Evolutionary conservation across 2,888 invertebrate genomes (phyloP).

Genomic region (Euclidia mi): DNA sequence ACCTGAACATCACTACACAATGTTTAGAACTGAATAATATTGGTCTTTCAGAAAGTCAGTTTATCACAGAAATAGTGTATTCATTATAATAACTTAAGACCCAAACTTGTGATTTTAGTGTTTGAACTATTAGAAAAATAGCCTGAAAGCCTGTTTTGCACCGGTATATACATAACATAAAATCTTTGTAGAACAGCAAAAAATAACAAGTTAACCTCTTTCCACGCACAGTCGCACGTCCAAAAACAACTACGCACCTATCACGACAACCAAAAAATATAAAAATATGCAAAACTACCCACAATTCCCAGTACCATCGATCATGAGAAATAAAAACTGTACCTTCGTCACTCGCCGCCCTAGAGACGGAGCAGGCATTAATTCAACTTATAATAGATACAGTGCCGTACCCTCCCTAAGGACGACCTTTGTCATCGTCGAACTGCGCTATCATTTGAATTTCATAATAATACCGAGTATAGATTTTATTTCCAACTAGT

Average conservation of each 20-base stretch:
- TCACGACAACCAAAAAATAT: not conserved
- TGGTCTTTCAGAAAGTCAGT: too few relatives aligned
- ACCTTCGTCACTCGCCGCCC: conserved; percentile 65
- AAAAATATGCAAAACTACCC: conserved; percentile 8
- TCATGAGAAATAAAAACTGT: conserved; percentile 21
- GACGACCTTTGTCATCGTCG: conserved; percentile 75
- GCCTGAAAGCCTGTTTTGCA: too few relatives aligned
- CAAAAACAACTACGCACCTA: not conserved
- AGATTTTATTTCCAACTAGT: not conserved
- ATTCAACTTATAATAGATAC: conserved; percentile 83
- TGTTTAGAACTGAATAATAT: too few relatives aligned
- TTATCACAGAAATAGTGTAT: too few relatives aligned
- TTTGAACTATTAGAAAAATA: too few relatives aligned
- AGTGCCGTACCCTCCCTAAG: conserved; percentile 60
- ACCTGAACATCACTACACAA: too few relatives aligned
- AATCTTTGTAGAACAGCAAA: too few relatives aligned
- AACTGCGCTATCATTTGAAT: conserved; percentile 75
- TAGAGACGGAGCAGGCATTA: conserved; percentile 71
- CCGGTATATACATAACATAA: too few relatives aligned
- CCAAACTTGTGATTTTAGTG: too few relatives aligned
- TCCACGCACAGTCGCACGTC: too few relatives aligned
- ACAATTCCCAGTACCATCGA: conserved; percentile 21
- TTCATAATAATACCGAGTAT: conserved; percentile 58
- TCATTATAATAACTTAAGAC: too few relatives aligned
- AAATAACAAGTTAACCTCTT: too few relatives aligned